Percentiles rank a stretch among this genome's conserved stretches.
Conservation (phyloP, 2,113 vertebrate species). For the Pogona vitticeps region DNA sequence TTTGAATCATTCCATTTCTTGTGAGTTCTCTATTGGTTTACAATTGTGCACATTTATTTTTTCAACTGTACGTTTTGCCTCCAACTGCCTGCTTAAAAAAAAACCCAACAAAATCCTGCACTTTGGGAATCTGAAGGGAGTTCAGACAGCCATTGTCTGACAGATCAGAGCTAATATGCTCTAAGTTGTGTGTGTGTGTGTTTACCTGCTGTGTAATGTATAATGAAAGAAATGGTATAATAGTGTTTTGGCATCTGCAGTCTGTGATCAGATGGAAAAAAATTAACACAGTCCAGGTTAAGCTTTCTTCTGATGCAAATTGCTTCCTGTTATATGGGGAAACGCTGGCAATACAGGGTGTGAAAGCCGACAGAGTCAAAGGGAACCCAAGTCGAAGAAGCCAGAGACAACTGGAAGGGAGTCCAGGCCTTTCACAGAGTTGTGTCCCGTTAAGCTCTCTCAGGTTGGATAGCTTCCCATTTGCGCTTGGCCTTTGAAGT, state of each 20-base stretch:
- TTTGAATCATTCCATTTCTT: no score
- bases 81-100: no score
- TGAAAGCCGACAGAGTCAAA: slow-evolving; percentile 12
- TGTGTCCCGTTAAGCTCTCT: slow-evolving; percentile 50
- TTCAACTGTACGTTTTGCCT: no score
- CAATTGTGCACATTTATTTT: no score
- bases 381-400: slow-evolving; percentile 37
- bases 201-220: background rate
- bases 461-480: slow-evolving; percentile 68
- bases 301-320: rapidly evolving
- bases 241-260: background rate
- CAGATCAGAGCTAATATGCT: background rate
- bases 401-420: slow-evolving; percentile 29
- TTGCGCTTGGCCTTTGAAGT: slow-evolving; percentile 67
- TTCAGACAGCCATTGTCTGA: background rate
- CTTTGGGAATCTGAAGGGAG: no score
- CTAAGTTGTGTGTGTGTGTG: background rate
- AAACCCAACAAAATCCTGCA: no score
- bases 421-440: slow-evolving; percentile 55
- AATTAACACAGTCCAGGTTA: background rate
- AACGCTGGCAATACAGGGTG: background rate
- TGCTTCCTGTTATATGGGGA: slow-evolving; percentile 41
- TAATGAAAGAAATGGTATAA: background rate
- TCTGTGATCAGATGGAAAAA: rapidly evolving
- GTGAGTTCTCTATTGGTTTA: no score